Base-by-base conservation (phyloP, 92 coral and sea anemone species). In the Palythoa heliodiscus region DNA sequence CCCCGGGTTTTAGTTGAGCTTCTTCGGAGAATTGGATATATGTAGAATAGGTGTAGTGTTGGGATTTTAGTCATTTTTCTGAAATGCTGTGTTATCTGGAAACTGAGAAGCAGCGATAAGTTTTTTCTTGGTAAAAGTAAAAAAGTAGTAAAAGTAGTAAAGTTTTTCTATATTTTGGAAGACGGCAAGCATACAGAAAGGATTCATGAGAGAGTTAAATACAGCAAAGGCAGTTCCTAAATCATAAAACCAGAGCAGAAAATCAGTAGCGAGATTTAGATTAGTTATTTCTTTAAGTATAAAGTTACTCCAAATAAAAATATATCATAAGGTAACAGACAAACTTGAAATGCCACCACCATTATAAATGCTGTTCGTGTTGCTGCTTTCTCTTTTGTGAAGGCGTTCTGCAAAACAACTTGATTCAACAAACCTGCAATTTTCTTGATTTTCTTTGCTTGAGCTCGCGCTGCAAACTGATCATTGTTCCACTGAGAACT, bases 161-260 rank as follows among this genome's bases (percentile, higher is more conserved):
- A n/a, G 88, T 48, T 20, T 76, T 76, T 20, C 88, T 70, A 40
- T 75, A 75, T 11, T 85, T 85, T 52, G 82, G 82, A 78, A 85
- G 66, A 17, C 88, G 88, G 7, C 4, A 43, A 43, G 50, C 50
- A 20, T 85, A 85, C 0, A 85, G 24, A n/a, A 57, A 14, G 88
- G 82, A 75, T 85, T 86, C n/a, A 76, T 20, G 0, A 77, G 54
- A 29, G 57, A 86, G 23, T 52, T 66, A 0, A 60, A 24, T 0
- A 13, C 14, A 4, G 20, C 2, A 4, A 71, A 13, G 2, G 11
- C 3, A 35, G 4, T 5, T 39, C 48, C 40, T 16, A 38, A 14
- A 19, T 35, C 17, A 15, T 38, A 37, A 16, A 15, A 4, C 75
- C 75, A 71, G 1, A 37, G 75, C 29, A 17, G 3, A n/a, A 71